Conservation (phyloP, 2,113 vertebrate species). For the Aramus guarauna region DNA sequence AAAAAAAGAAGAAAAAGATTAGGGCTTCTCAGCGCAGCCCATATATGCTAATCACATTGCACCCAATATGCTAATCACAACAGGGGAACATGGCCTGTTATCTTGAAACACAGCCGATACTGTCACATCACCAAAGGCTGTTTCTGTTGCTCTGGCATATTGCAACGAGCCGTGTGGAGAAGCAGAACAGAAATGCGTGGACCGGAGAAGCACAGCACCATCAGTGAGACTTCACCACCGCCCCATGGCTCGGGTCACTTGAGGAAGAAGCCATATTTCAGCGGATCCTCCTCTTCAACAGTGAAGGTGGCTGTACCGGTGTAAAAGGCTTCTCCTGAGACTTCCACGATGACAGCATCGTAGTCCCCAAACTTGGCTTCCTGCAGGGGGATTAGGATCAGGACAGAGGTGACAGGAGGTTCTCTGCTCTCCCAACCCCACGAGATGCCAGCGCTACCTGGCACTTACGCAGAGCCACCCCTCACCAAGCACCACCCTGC, state of each 20-base stretch:
- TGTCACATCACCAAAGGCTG: not conserved
- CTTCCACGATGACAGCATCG: slow-evolving; percentile 88
- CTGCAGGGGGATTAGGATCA: slow-evolving; percentile 63
- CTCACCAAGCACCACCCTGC: accelerated
- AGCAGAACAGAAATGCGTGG: not conserved
- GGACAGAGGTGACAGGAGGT: not conserved
- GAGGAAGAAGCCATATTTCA: slow-evolving; percentile 86
- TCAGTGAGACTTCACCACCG: not conserved
- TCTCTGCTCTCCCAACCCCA: not conserved
- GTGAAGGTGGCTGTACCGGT: slow-evolving; percentile 83
- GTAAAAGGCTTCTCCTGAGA: slow-evolving; percentile 89
- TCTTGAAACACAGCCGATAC: not conserved
- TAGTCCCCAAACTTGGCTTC: slow-evolving; percentile 84
- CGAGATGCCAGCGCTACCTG: accelerated
- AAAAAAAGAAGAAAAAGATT: not conserved
- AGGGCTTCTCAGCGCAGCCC: not conserved
- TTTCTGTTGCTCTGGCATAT: not conserved
- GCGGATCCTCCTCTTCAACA: slow-evolving; percentile 80
- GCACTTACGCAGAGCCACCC: not conserved
- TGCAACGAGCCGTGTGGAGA: accelerated
- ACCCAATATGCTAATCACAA: not conserved
- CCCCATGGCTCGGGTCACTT: slow-evolving; percentile 61
- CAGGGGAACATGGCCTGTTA: not conserved
- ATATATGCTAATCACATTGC: not conserved
- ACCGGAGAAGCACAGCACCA: not conserved